Evolutionary conservation across 2,888 invertebrate species (phyloP).

Genomic region (Drosophila neutralis): DNA sequence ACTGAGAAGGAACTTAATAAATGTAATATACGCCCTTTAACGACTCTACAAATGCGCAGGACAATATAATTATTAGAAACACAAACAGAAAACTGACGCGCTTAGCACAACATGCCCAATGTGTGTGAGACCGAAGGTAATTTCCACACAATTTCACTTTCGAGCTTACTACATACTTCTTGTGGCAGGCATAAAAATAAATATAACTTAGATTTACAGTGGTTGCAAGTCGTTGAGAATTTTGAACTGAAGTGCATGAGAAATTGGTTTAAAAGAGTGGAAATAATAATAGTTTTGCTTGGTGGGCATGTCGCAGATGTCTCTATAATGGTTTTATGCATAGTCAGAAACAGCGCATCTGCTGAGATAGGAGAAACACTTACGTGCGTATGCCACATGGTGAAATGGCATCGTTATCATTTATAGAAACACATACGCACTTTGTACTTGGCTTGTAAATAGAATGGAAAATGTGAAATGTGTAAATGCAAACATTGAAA

Average conservation of each 20-base stretch:
- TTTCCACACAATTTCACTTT: constrained; percentile 41
- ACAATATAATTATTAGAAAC: neutral
- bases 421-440: constrained; percentile 42
- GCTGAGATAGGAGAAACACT: constrained; percentile 9
- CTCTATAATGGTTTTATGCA: constrained; percentile 27
- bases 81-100: constrained; percentile 4
- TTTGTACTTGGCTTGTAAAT: constrained; percentile 27
- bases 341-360: constrained; percentile 25
- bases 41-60: neutral
- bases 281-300: constrained; percentile 33
- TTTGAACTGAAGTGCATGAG: neutral
- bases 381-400: constrained; percentile 5
- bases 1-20: neutral
- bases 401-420: constrained; percentile 49
- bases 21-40: neutral
- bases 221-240: neutral
- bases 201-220: constrained; percentile 24
- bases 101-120: constrained; percentile 2
- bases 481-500: constrained; percentile 65
- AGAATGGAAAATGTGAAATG: constrained; percentile 58
- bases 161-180: constrained; percentile 22
- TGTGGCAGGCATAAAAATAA: constrained; percentile 15
- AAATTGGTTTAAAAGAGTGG: constrained; percentile 10
- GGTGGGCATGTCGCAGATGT: constrained; percentile 1
- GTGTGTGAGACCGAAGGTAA: constrained; percentile 10